A percentile compares a stretch with the other conserved stretches of the same genome.
phyloP scores from a whole-genome alignment of 2,113 vertebrate species.

The Beaufortia kweichowensis region DNA sequence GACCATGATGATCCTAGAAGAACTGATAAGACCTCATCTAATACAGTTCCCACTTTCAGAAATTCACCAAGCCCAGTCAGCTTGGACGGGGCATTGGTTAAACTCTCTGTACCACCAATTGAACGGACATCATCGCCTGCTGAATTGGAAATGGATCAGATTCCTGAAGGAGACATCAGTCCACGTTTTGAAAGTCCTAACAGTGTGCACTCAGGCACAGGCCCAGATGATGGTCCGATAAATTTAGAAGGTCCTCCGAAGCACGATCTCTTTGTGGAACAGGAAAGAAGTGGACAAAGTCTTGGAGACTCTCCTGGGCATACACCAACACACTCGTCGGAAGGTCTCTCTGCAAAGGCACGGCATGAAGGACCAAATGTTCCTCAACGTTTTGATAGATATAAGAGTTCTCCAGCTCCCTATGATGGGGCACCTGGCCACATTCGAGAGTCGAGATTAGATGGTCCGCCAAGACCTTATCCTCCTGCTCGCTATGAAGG shows the following conservation, averaged over 20 bases:
- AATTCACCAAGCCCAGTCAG: constrained; percentile 70
- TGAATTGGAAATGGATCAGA: constrained; percentile 64
- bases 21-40: constrained; percentile 51
- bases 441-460: constrained; percentile 54
- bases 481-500: constrained; percentile 78
- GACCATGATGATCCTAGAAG: constrained; percentile 60
- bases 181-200: constrained; percentile 77
- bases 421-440: constrained; percentile 61
- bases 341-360: constrained; percentile 34
- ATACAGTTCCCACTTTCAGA: constrained; percentile 55
- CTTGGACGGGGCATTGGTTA: constrained; percentile 75
- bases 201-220: constrained; percentile 71
- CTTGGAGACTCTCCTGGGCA: constrained; percentile 67
- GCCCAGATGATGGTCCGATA: constrained; percentile 53
- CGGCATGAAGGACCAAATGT: constrained; percentile 48
- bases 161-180: constrained; percentile 63
- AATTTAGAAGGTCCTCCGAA: constrained; percentile 42
- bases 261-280: constrained; percentile 40
- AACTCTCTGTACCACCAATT: constrained; percentile 55
- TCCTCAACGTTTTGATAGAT: constrained; percentile 74
- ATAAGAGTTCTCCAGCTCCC: constrained; percentile 61
- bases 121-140: constrained; percentile 60
- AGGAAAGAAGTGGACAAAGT: constrained; percentile 46
- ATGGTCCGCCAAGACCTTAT: constrained; percentile 53
- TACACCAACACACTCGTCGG: constrained; percentile 66